Conservation (phyloP, 2,888 invertebrate genomes). For the Oligia fasciuncula region DNA sequence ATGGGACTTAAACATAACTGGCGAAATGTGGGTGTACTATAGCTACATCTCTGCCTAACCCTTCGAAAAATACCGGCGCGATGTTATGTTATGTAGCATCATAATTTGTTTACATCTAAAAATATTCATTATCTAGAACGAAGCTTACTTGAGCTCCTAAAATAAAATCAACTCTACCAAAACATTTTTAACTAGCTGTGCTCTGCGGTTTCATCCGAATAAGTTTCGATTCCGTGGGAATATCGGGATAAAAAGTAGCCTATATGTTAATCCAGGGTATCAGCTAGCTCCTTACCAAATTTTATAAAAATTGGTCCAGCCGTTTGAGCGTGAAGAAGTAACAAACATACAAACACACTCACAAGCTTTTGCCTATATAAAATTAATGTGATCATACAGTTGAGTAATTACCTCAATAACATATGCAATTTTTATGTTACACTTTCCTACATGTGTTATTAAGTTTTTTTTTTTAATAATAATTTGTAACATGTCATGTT, state of each 20-base stretch:
- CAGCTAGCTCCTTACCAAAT: too few relatives aligned
- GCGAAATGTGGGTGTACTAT: background rate
- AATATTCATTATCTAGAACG: background rate
- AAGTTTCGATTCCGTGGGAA: too few relatives aligned
- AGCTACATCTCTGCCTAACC: too few relatives aligned
- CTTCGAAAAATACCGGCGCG: too few relatives aligned
- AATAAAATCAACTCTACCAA: background rate
- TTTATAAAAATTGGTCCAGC: too few relatives aligned
- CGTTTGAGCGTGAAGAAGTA: too few relatives aligned
- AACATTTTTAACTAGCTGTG: conserved; percentile 15
- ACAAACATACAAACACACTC: too few relatives aligned
- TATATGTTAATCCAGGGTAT: too few relatives aligned
- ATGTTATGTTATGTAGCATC: background rate
- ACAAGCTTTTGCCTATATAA: too few relatives aligned
- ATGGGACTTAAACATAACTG: background rate
- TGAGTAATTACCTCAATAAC: conserved; percentile 43
- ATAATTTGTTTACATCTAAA: background rate
- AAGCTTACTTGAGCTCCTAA: background rate
- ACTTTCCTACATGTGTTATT: conserved; percentile 8
- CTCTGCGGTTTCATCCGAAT: too few relatives aligned
- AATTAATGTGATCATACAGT: background rate
- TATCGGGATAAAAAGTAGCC: too few relatives aligned
- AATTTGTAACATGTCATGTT: conserved; percentile 49
- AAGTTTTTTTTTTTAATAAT: conserved; percentile 28
- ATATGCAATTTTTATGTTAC: conserved; percentile 30